Percentiles rank a stretch among this genome's conserved stretches.
These are phyloP conservation scores for Barnardius zonarius DNA, from an alignment of 2,113 vertebrate genomes.

Conservation along the genomic window DNA sequence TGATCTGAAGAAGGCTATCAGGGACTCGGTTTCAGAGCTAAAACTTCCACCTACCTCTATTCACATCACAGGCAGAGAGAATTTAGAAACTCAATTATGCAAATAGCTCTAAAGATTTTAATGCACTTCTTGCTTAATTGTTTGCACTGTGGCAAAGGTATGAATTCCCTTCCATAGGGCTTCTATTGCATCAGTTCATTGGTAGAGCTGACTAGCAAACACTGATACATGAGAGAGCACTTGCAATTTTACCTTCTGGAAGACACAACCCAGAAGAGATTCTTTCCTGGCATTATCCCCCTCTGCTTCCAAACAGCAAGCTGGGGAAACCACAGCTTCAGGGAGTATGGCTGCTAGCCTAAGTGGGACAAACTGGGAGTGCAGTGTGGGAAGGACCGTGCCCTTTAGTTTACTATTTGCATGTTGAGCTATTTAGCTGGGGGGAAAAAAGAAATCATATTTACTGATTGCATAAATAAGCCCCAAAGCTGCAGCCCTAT, in stretches of 20 bases:
- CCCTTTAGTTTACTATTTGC: background rate
- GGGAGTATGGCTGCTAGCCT: background rate
- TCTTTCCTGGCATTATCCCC: background rate
- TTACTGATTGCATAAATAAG: conserved; percentile 20
- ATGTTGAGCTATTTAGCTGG: background rate
- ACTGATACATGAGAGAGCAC: background rate
- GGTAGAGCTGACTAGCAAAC: background rate
- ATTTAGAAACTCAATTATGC: background rate
- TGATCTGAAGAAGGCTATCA: background rate
- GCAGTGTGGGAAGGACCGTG: background rate
- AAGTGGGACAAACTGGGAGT: background rate
- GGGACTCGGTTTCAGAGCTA: background rate
- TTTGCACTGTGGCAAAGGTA: background rate
- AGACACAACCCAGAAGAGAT: background rate
- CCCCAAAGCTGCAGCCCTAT: background rate
- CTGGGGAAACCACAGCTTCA: background rate
- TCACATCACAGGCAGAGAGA: background rate
- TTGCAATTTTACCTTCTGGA: background rate
- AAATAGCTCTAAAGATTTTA: background rate
- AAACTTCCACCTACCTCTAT: background rate
- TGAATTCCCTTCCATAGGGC: background rate
- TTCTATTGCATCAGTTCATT: background rate
- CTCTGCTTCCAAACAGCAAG: background rate
- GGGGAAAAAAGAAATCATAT: background rate
- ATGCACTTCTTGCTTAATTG: background rate